Evolutionary conservation across 1,140 invertebrate genomes (phyloP).

Genomic region (Drosophila varians): DNA sequence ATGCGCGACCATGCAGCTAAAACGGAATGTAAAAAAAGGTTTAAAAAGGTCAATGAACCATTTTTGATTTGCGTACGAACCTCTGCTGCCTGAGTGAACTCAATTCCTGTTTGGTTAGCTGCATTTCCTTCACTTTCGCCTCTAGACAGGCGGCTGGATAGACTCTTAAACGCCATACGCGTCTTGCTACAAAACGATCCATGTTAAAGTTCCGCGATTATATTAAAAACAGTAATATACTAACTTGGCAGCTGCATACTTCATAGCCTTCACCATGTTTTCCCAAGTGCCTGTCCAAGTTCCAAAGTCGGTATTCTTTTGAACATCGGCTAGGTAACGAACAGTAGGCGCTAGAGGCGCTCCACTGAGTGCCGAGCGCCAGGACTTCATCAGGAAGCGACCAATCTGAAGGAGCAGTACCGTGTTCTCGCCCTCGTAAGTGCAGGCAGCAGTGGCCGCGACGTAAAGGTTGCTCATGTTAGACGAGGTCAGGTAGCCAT

Average conservation of each 20-base stretch:
- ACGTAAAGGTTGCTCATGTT: conserved; percentile 93
- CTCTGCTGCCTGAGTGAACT: conserved; percentile 90
- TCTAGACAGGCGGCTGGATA: conserved; percentile 86
- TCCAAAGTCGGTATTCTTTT: conserved; percentile 71
- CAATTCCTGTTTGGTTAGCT: conserved; percentile 93
- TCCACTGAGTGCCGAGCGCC: conserved; percentile 86
- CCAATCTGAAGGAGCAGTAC: conserved; percentile 95
- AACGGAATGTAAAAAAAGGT: neutral
- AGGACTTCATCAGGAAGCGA: conserved; percentile 90
- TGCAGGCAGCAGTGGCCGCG: conserved; percentile 91
- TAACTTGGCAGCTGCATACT: conserved; percentile 89
- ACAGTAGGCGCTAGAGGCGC: conserved; percentile 87
- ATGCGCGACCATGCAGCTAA: conserved; percentile 89
- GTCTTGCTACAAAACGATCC: conserved; percentile 90
- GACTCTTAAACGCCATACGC: conserved; percentile 86
- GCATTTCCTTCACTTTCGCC: conserved; percentile 89
- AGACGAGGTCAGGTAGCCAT: conserved; percentile 94
- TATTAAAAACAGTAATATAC: conserved; percentile 7
- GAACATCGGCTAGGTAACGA: conserved; percentile 85
- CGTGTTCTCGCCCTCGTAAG: conserved; percentile 98
- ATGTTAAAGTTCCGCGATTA: no score
- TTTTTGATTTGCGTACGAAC: conserved; percentile 52
- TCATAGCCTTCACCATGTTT: conserved; percentile 87
- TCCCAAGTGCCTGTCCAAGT: conserved; percentile 87
- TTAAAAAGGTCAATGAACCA: conserved; percentile 4